Evolutionary conservation across 2,888 invertebrate genomes (phyloP), one percentile per base, ranked within the genome.

Genomic region (Microchrysa polita): DNA sequence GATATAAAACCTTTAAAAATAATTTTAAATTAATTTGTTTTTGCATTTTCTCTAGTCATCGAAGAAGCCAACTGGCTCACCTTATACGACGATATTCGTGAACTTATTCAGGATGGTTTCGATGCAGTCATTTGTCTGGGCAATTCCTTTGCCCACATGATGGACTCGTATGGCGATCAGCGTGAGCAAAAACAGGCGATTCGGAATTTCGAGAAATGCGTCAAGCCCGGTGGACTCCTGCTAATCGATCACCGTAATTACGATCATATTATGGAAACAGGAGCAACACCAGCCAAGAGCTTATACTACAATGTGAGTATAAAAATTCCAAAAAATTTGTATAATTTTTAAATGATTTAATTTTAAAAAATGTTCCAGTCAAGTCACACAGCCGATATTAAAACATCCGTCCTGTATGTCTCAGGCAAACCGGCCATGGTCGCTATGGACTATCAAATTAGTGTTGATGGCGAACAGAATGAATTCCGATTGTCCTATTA

Each of bases 51-150:
- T 61, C 23, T 59, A 96, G 95, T 92, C 20, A 95, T 96, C 80
- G 94, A 96, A 82, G 95, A 96, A 86, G 95, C 95, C 0, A 95
- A 95, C 82, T 96, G 96, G 96, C 85, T 95, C 79, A 92, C 92
- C 0, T 82, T 96, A 1, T 89, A 91, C 4, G 89, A 91, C 44
- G 94, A 95, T 80, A 88, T 95, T 40, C 86, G 88, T 67, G 79
- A 86, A 1, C 86, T 89, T 76, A 80, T 90, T 0, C 88, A 87
- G 2, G 88, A 87, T n/a, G 90, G 91, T 71, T 96, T 94, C 81
- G 96, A 96, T 85, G 95, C 95, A 0, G 94, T 96, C 40, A 91
- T 96, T 77, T 95, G 95, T 81, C 86, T 96, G 69, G 96, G 96
- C 61, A 96, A 96, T 84, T 95, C 95, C 1, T 96, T 96, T 83